Percentiles rank a stretch among this genome's conserved stretches.
These are phyloP conservation scores for Leptoclinus maculatus DNA, from an alignment of 2,797 vertebrate genomes.

Conservation along the genomic window DNA sequence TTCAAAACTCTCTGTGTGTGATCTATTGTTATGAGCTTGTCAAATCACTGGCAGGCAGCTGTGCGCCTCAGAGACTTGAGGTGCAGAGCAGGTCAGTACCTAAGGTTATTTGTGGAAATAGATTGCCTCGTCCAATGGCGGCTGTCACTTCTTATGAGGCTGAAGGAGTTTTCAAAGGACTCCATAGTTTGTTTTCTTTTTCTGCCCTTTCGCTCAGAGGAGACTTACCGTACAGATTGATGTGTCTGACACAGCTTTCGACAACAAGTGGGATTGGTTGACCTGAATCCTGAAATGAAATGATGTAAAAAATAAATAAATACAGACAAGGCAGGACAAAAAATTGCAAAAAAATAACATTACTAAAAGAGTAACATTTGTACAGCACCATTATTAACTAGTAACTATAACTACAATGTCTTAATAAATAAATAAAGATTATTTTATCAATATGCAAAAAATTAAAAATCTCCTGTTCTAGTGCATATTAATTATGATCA, in stretches of 20 bases:
- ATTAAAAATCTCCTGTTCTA: background rate
- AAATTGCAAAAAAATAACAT: background rate
- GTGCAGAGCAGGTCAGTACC: slow-evolving; percentile 48
- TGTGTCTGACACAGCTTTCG: slow-evolving; percentile 97
- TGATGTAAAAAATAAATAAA: slow-evolving; percentile 1
- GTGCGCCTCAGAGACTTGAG: slow-evolving; percentile 24
- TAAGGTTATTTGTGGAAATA: slow-evolving; percentile 54
- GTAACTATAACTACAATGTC: background rate
- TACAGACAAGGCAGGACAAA: slow-evolving; percentile 17
- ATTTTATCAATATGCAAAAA: background rate
- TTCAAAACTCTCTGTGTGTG: slow-evolving; percentile 60
- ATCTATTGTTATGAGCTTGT: slow-evolving; percentile 67
- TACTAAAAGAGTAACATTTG: background rate
- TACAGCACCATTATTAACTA: background rate
- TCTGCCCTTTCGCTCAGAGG: slow-evolving; percentile 26
- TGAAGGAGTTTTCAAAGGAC: slow-evolving; percentile 29
- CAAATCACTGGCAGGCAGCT: slow-evolving; percentile 52
- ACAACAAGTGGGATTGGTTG: slow-evolving; percentile 97
- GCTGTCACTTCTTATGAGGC: slow-evolving; percentile 39
- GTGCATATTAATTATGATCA: background rate
- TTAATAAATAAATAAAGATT: background rate
- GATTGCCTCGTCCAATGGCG: slow-evolving; percentile 38
- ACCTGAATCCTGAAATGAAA: slow-evolving; percentile 81
- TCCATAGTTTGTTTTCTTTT: slow-evolving; percentile 13
- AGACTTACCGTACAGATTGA: slow-evolving; percentile 96